These are phyloP conservation scores for Bombyx mandarina DNA, from an alignment of 1,140 invertebrate genomes.

Conservation along the genomic window DNA sequence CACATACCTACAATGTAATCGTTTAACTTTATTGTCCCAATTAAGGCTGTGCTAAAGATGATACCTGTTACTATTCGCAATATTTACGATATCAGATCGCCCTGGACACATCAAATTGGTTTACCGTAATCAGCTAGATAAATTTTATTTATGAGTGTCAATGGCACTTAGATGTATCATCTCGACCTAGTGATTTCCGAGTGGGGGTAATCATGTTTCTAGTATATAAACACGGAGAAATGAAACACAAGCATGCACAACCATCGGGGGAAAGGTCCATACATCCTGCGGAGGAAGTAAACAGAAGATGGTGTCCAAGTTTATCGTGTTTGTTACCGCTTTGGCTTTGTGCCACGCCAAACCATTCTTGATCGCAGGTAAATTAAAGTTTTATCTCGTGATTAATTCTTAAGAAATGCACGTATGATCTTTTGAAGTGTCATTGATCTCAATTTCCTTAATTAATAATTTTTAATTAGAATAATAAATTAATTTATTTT, in stretches of 20 bases:
- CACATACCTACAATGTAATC: background rate
- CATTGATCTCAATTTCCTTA: background rate
- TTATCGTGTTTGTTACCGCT: slow-evolving; percentile 29
- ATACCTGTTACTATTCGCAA: slow-evolving; percentile 13
- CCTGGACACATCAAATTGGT: slow-evolving; percentile 29
- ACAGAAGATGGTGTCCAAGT: slow-evolving; percentile 34
- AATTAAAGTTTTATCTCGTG: slow-evolving; percentile 10
- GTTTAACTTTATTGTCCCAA: slow-evolving; percentile 12
- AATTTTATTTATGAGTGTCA: slow-evolving; percentile 48
- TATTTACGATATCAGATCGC: slow-evolving; percentile 39
- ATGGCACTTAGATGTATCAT: slow-evolving; percentile 31
- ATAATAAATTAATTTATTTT: no score
- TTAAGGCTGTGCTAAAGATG: slow-evolving; percentile 15
- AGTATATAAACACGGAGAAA: slow-evolving; percentile 58
- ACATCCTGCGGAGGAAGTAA: slow-evolving; percentile 15
- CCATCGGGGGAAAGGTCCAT: slow-evolving; percentile 35
- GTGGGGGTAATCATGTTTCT: slow-evolving; percentile 39
- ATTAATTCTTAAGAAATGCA: background rate
- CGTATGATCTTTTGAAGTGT: background rate
- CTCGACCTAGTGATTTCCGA: slow-evolving; percentile 33
- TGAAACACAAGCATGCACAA: slow-evolving; percentile 45
- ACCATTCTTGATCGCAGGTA: slow-evolving; percentile 34
- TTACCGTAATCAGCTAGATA: slow-evolving; percentile 48
- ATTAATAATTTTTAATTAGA: background rate
- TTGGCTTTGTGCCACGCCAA: slow-evolving; percentile 29